phyloP scores from a whole-genome alignment of 2,888 invertebrate species.

The Polymixis flavicincta region DNA sequence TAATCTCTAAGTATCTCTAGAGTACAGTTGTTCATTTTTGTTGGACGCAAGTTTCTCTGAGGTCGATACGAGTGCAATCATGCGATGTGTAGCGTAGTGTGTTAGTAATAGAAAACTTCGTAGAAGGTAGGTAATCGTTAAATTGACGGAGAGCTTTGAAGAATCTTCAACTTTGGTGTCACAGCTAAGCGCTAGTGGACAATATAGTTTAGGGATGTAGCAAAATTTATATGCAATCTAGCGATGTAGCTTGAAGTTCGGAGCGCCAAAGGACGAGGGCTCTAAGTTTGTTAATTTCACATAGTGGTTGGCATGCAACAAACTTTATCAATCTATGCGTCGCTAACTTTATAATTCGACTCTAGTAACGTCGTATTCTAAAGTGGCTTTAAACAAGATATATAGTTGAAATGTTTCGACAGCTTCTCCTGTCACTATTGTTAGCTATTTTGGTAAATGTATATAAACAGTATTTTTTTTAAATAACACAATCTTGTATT shows the following conservation, averaged over 20 bases:
- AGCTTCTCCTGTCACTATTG: neutral
- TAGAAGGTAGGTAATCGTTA: neutral
- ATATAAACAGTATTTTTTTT: too few species aligned
- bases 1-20: constrained; percentile 41
- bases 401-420: constrained; percentile 23
- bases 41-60: neutral
- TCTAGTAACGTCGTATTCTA: constrained; percentile 49
- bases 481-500: too few species aligned
- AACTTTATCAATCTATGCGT: constrained; percentile 85
- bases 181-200: constrained; percentile 35
- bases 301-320: constrained; percentile 81
- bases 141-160: neutral
- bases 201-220: constrained; percentile 65
- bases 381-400: constrained; percentile 40
- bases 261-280: constrained; percentile 76
- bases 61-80: neutral
- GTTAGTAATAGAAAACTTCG: neutral
- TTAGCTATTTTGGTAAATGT: too few species aligned
- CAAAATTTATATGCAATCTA: constrained; percentile 80
- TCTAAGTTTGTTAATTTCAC: constrained; percentile 87
- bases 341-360: constrained; percentile 76
- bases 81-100: neutral
- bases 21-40: constrained; percentile 33
- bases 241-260: constrained; percentile 72
- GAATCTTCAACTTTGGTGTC: neutral